Conservation (phyloP, 1,140 invertebrate species). For the Bursaphelenchus mucronatus region DNA sequence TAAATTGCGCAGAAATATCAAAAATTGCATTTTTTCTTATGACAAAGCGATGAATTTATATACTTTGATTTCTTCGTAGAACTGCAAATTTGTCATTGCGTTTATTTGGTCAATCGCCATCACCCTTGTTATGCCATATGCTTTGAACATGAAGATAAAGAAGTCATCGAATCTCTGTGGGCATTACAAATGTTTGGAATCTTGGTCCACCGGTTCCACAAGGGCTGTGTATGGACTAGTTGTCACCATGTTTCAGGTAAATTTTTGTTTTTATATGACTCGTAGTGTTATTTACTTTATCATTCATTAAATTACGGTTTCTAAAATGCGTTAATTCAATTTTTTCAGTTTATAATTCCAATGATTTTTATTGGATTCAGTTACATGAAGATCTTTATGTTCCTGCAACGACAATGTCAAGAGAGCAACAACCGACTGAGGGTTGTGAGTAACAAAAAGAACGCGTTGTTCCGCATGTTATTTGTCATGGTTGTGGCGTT, state of each 20-base stretch:
- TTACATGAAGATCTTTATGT: conserved; percentile 14
- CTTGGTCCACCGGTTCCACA: neutral
- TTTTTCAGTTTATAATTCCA: conserved; percentile 12
- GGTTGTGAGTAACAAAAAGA: conserved; percentile 13
- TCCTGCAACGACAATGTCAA: conserved; percentile 10
- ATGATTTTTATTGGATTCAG: conserved; percentile 12
- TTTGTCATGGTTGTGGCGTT: conserved; percentile 12
- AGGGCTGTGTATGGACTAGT: neutral
- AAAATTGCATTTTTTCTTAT: too few species aligned
- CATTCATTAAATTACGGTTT: too few species aligned
- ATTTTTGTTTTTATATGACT: too few species aligned
- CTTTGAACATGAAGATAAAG: conserved; percentile 8
- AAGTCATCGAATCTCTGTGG: neutral
- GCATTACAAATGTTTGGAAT: neutral
- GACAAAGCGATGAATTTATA: too few species aligned
- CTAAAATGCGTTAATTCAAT: neutral
- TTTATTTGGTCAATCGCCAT: conserved; percentile 10
- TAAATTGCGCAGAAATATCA: too few species aligned
- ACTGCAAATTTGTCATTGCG: conserved; percentile 1
- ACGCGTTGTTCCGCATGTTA: conserved; percentile 10
- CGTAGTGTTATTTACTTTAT: too few species aligned
- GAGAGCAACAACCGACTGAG: conserved; percentile 6
- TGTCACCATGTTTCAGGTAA: conserved; percentile 14
- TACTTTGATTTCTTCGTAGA: neutral
- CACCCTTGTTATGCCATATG: neutral